Evolutionary conservation across 2,888 invertebrate species (phyloP), one percentile per base, ranked within the genome.

Genomic region (Agrilus biguttatus): DNA sequence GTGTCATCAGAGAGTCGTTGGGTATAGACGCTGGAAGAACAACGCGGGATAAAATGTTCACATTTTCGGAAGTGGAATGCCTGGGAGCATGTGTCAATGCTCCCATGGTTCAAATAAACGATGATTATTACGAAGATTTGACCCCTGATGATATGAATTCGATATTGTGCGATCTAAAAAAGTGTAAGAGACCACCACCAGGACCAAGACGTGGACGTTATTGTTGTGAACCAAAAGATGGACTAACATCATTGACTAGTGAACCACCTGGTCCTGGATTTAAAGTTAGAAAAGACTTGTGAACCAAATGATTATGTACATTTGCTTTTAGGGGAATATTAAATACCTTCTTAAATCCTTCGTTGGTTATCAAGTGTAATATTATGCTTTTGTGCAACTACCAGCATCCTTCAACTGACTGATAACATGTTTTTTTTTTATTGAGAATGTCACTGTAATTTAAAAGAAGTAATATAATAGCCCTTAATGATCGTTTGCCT

Each of bases 221-320:
- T 67, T 90, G 96, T 1, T 78, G 87, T 13, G 98, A 98, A 65
- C 98, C 98, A 0, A 73, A 78, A 21, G 85, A 82, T 23, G 85
- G 86, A 5, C 75, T 92, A 10, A 96, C 97, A 1, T 87, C 89
- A 0, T 70, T 98, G 33, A 86, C 75, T 13, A 79, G 82, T 54
- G 83, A 87, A 49, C 97, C 96, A 6, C 82, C 82, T 44, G 95
- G 90, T 8, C 92, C 96, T 14, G 97, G 96, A 19, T 93, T 84
- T 63, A 86, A 86, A 32, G 69, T 93, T 41, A 83, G 90, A 59
- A 56, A 70, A 49, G 84, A 81, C 65, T 72, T 84, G 53, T 83
- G 76, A 60, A 49, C 36, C n/a, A 33, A 39, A 28, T 41, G n/a
- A n/a, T n/a, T n/a, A n/a, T n/a, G n/a, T n/a, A n/a, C n/a, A n/a